phyloP scores from a whole-genome alignment of 2,113 vertebrate species.

The Alosa alosa region DNA sequence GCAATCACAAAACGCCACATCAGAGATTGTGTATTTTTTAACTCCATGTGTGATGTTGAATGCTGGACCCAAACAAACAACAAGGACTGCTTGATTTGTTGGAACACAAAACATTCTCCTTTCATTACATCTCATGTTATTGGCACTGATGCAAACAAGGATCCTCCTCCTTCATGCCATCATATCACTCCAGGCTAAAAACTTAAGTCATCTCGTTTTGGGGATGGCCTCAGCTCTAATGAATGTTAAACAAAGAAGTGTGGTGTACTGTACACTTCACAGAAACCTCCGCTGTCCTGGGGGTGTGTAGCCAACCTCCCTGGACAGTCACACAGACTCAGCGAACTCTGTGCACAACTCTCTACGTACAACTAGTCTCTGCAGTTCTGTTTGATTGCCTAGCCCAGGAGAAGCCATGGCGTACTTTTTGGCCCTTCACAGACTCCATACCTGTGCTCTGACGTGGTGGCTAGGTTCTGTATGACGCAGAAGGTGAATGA shows the following conservation, averaged over 20 bases:
- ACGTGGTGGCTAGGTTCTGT: background rate
- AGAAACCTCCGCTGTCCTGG: background rate
- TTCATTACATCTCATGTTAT: no score
- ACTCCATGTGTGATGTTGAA: background rate
- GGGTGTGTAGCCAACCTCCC: background rate
- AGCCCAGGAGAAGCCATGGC: background rate
- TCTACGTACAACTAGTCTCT: background rate
- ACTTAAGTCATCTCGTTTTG: background rate
- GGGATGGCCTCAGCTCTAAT: conserved; percentile 5
- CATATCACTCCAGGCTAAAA: background rate
- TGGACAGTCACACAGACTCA: background rate
- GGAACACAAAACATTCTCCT: background rate
- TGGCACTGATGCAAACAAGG: background rate
- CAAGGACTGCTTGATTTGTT: background rate
- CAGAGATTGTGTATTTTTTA: background rate
- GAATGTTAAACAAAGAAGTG: conserved; percentile 21
- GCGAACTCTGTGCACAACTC: background rate
- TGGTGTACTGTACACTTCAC: background rate
- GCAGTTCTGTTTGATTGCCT: background rate
- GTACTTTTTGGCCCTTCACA: background rate
- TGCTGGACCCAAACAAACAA: background rate
- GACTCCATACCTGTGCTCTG: background rate
- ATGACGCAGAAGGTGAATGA: background rate
- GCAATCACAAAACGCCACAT: background rate
- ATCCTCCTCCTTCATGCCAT: background rate